phyloP scores from a whole-genome alignment of 2,113 vertebrate genomes.

The Malaclemys terrapin region DNA sequence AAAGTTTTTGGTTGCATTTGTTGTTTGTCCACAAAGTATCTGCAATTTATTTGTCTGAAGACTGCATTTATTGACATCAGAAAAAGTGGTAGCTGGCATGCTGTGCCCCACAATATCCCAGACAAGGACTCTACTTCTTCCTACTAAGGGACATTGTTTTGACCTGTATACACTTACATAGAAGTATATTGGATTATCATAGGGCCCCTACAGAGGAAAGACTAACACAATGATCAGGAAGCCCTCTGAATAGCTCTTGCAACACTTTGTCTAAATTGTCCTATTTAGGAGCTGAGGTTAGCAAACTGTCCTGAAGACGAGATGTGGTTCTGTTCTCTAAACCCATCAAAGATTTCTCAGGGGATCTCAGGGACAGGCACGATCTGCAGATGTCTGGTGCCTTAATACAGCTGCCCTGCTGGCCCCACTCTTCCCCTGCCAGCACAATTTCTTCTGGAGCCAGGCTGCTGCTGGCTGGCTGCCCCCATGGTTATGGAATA shows the following conservation, averaged over 20 bases:
- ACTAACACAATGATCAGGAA: background rate
- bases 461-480: background rate
- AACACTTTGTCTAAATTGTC: background rate
- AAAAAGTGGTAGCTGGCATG: background rate
- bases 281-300: background rate
- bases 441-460: background rate
- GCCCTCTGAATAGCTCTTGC: background rate
- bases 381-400: background rate
- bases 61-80: background rate
- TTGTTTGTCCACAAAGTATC: slow-evolving; percentile 17
- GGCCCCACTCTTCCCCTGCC: background rate
- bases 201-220: background rate
- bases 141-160: background rate
- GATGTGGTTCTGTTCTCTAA: background rate
- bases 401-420: background rate
- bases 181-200: background rate
- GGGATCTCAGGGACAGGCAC: background rate
- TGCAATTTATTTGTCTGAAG: slow-evolving; percentile 23
- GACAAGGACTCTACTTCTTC: background rate
- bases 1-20: slow-evolving; percentile 34
- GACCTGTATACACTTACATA: background rate
- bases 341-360: background rate
- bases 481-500: background rate
- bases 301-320: background rate
- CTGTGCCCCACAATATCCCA: background rate